These are phyloP conservation scores for Platichthys stellatus DNA, from an alignment of 2,113 vertebrate genomes.

Conservation along the genomic window DNA sequence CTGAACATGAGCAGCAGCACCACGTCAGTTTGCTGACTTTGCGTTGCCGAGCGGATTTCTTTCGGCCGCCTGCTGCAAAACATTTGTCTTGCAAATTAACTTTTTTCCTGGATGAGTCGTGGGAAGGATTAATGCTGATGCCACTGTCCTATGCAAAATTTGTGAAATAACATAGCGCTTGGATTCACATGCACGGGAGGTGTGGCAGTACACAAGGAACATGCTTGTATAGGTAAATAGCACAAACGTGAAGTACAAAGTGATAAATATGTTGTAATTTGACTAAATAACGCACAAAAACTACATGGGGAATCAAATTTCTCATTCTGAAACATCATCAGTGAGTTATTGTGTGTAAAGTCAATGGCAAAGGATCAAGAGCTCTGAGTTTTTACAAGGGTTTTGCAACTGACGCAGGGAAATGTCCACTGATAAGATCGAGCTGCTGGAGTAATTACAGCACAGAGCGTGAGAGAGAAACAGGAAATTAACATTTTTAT, in stretches of 20 bases:
- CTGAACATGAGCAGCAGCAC: background rate
- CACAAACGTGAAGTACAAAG: background rate
- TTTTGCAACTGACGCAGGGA: too few species aligned
- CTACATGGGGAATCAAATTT: background rate
- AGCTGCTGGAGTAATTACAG: background rate
- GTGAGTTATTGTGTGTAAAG: too few species aligned
- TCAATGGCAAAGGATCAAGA: too few species aligned
- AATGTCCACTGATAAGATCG: background rate
- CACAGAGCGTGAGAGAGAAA: background rate
- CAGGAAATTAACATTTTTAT: background rate
- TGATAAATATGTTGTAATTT: background rate
- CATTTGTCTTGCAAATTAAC: slow-evolving; percentile 62
- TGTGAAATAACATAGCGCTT: background rate
- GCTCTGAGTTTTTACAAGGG: too few species aligned
- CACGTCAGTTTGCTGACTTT: background rate
- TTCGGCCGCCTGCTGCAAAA: background rate
- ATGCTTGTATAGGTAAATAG: background rate
- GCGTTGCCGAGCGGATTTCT: slow-evolving; percentile 11
- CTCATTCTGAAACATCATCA: too few species aligned
- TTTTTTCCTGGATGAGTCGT: background rate
- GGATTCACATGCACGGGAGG: background rate
- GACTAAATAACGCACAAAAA: background rate
- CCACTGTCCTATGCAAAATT: slow-evolving; percentile 21
- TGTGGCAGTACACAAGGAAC: background rate
- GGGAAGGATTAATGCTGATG: background rate